Evolutionary conservation across 2,113 vertebrate genomes (phyloP).

Genomic region (Hiodon tergisus): DNA sequence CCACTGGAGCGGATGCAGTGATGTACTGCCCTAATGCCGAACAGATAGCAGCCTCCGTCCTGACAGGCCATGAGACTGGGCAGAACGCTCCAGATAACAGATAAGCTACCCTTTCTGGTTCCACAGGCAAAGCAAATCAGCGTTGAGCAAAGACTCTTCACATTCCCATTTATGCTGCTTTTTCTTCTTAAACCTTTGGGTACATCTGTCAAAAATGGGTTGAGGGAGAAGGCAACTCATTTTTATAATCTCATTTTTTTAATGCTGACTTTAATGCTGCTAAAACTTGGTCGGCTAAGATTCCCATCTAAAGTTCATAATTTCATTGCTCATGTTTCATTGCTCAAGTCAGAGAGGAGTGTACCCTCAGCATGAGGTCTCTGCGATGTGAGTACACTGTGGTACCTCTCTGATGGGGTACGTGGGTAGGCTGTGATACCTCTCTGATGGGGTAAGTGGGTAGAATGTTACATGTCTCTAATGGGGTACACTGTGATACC

Average conservation of each 20-base stretch:
- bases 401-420: not conserved
- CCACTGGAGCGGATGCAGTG: too few relatives aligned
- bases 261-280: too few relatives aligned
- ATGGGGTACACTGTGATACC: not conserved
- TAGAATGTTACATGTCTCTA: not conserved
- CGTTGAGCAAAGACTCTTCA: not conserved
- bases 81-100: not conserved
- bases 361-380: too few relatives aligned
- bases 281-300: too few relatives aligned
- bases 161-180: not conserved
- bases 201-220: not conserved
- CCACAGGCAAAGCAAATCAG: constrained; percentile 5
- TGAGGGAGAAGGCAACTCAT: not conserved
- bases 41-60: not conserved
- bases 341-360: too few relatives aligned
- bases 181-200: not conserved
- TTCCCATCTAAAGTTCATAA: too few relatives aligned
- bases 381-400: not conserved
- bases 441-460: not conserved
- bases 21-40: not conserved
- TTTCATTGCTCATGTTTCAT: too few relatives aligned
- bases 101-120: not conserved
- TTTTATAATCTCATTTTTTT: not conserved
- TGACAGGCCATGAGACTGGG: not conserved
- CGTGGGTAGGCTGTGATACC: not conserved